These are phyloP conservation scores for Amniataba percoides DNA, from an alignment of 2,797 vertebrate species.

Conservation along the genomic window DNA sequence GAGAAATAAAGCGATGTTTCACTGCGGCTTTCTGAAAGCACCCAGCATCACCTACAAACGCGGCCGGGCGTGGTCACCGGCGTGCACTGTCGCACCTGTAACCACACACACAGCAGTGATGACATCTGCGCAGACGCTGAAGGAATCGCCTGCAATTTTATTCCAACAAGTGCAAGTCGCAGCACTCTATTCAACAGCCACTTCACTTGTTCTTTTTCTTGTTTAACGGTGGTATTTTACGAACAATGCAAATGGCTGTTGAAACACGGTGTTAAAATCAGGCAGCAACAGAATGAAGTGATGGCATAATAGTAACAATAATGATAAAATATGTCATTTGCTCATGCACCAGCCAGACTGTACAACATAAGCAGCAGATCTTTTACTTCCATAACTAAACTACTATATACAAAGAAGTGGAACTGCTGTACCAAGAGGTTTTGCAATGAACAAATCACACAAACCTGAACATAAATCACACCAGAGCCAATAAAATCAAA, in stretches of 20 bases:
- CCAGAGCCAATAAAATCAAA: no score
- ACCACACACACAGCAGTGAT: not conserved
- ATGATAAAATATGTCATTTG: not conserved
- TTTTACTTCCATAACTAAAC: no score
- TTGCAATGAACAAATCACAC: not conserved
- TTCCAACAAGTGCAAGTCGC: not conserved
- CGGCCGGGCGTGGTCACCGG: no score
- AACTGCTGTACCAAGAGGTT: no score
- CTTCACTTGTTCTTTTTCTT: not conserved
- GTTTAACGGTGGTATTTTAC: not conserved
- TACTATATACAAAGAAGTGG: no score
- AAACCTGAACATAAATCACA: not conserved
- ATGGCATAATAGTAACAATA: not conserved
- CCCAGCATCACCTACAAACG: not conserved
- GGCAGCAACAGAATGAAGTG: not conserved
- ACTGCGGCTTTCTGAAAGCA: not conserved
- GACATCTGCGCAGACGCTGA: not conserved
- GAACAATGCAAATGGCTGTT: no score
- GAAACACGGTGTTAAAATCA: not conserved
- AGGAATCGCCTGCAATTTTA: not conserved
- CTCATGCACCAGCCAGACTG: no score
- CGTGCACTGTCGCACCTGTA: not conserved
- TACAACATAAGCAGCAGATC: no score
- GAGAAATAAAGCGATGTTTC: conserved; percentile 1
- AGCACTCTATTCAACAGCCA: not conserved